Conservation (phyloP, 1,140 invertebrate species). For the Drosophila neocordata region DNA sequence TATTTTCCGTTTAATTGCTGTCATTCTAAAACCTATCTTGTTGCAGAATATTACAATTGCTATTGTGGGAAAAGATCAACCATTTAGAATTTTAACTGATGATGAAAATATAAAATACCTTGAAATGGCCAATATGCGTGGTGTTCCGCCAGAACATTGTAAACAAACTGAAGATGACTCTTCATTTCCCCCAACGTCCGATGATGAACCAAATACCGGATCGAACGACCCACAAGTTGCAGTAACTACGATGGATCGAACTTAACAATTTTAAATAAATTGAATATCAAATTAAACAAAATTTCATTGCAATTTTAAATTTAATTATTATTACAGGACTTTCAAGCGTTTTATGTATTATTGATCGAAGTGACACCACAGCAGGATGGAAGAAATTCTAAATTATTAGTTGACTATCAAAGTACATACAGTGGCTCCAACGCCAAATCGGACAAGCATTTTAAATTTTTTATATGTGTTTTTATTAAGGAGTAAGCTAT, state of each 20-base stretch:
- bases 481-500: no score
- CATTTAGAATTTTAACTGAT: not conserved
- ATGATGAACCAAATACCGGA: conserved; percentile 14
- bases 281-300: no score
- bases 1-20: not conserved
- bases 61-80: conserved; percentile 9
- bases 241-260: conserved; percentile 35
- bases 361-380: no score
- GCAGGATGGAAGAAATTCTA: no score
- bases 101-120: not conserved
- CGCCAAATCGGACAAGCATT: no score
- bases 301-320: no score
- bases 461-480: no score
- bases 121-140: not conserved
- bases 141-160: no score
- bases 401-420: no score
- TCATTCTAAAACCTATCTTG: not conserved
- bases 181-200: not conserved
- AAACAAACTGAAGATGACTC: conserved; percentile 10
- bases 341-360: no score
- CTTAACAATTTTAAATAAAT: conserved; percentile 14
- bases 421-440: no score
- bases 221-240: conserved; percentile 28
- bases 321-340: no score
- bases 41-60: conserved; percentile 54